Evolutionary conservation across 2,113 vertebrate species (phyloP).

Genomic region (Trachemys scripta): DNA sequence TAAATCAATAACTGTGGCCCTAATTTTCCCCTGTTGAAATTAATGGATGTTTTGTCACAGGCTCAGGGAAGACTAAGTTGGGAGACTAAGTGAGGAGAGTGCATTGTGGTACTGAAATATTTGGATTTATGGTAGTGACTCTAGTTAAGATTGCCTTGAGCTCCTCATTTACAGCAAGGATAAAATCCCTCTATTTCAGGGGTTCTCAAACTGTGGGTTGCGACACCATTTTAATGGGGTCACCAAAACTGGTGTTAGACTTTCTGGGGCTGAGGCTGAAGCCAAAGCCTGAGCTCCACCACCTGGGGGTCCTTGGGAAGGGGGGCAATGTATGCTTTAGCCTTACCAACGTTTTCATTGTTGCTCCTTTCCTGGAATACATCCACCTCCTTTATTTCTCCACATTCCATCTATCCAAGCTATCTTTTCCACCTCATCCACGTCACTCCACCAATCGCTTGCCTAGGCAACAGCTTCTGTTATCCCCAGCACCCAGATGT

Average conservation of each 20-base stretch:
- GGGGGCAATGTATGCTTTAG: no score
- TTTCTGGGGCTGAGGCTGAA: no score
- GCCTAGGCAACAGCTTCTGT: not conserved
- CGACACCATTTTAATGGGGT: no score
- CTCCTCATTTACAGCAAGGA: not conserved
- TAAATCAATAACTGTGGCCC: not conserved
- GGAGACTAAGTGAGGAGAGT: not conserved
- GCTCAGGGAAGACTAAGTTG: not conserved
- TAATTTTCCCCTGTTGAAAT: not conserved
- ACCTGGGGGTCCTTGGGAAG: no score
- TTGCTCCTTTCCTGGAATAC: not conserved
- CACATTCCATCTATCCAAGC: not conserved
- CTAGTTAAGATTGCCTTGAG: not conserved
- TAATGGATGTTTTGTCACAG: not conserved
- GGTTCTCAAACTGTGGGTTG: no score
- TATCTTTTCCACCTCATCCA: not conserved
- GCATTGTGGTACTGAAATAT: not conserved
- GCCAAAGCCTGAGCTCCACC: no score
- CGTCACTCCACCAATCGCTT: not conserved
- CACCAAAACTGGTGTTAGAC: no score
- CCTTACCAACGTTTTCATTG: not conserved
- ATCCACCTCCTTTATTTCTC: not conserved
- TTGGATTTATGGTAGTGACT: not conserved
- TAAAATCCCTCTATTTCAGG: not conserved
- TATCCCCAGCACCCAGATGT: not conserved